Evolutionary conservation across 2,797 vertebrate genomes (phyloP), one percentile per base, ranked within the genome.

Genomic region (Streptopelia turtur): DNA sequence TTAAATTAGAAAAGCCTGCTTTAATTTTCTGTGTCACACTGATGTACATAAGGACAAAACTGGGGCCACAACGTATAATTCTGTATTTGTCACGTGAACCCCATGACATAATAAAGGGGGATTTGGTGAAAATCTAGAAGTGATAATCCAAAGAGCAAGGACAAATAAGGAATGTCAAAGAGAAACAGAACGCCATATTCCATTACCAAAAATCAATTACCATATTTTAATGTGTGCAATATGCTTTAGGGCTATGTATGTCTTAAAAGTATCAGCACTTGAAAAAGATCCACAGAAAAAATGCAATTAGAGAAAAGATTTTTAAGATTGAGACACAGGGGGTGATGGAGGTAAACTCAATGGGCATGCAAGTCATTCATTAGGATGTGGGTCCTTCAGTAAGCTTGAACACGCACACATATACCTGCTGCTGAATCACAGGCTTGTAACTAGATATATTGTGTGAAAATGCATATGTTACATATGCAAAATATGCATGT

Each of bases 391-490:
- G 28, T 61, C 92, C 66, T 75, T 28, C 49, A 33, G 14, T 68
- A 52, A 78, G 61, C 16, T 91, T 89, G 83, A 24, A 35, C 10
- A 31, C 8, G 16, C 39, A 63, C 33, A 11, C 30, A 43, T 39
- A 66, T 10, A 86, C 27, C 61, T 91, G 39, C 77, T 94, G 60
- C 60, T 85, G 33, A 53, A 49, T 63, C 63, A 79, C 23, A 30
- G 78, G 56, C 66, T 65, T 87, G 15, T 70, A 76, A 69, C 28
- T 27, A 71, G 49, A 35, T 75, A 37, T 17, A 17, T 41, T 75
- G 18, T 52, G 21, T 72, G 79, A 66, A 94, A 90, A 88, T 21
- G 11, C 52, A 61, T 68, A 53, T 37, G 41, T 37, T 84, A 25
- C 10, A 24, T 43, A 39, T 39, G 33, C 35, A 61, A 50, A 81